Base-by-base conservation (phyloP, 2,888 invertebrate species). In the Physocephala rufipes region DNA sequence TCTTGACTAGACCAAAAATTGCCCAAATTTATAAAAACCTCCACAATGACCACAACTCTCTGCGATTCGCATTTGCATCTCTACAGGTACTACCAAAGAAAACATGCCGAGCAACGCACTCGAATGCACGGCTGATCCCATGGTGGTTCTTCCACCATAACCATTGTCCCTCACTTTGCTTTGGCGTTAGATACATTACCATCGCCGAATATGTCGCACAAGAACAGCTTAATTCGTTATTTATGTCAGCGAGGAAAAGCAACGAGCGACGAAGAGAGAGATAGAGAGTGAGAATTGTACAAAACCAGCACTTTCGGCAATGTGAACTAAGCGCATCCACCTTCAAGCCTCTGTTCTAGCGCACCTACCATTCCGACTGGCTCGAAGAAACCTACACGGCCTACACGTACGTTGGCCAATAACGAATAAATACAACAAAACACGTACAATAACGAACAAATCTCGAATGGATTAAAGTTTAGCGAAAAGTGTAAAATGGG, bases 141-240 rank as follows among this genome's bases (percentile, higher is more conserved):
- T 9, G 36, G 9, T 36, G 53, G 16, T 45, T n/a, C 70, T 51
- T 55, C 70, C 71, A 51, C 30, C 58, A 55, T 12, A 47, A n/a
- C 53, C 68, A 21, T 58, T 55, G 71, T 67, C 21, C n/a, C n/a
- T n/a, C n/a, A n/a, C n/a, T n/a, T n/a, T 63, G 64, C 63, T 68
- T 68, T 28, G 49, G 21, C 36, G 19, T 66, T 26, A 51, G 65
- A 28, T 19, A n/a, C 65, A 28, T 16, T 21, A 24, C 5, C 58
- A 26, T 2, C 58, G 24, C 24, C 58, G 58, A 2, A 19, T 21
- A 7, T 26, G 58, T 2, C 58, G 24, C 4, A 58, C 58, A 13
- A 19, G 67, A 15, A 24, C 24, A 43, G 67, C 67, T 26, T 13
- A 55, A 53, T 53, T 30, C 36, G 36, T 36, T 36, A 36, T 64